Conservation (phyloP, 2,113 vertebrate species). For the Sapajus apella region DNA sequence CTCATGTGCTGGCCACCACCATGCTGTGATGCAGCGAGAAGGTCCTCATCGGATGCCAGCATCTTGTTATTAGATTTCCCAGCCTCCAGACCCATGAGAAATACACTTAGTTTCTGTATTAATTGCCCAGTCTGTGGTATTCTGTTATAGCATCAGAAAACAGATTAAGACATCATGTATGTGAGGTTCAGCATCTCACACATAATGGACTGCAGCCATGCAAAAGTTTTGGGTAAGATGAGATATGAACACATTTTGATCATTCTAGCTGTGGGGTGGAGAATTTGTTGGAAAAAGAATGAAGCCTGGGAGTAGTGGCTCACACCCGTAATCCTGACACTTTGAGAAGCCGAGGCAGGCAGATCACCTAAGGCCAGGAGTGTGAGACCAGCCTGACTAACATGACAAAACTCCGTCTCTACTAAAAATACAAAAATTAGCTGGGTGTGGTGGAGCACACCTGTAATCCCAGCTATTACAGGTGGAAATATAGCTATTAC, state of each 20-base stretch:
- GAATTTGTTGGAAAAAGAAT: not conserved
- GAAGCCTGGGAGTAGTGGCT: too few relatives aligned
- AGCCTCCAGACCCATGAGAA: not conserved
- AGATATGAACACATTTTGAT: not conserved
- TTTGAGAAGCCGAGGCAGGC: too few relatives aligned
- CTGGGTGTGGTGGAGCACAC: too few relatives aligned
- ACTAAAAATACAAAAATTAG: too few relatives aligned
- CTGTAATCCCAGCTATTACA: too few relatives aligned
- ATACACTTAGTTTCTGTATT: not conserved
- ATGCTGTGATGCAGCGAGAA: not conserved
- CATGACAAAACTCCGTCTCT: too few relatives aligned
- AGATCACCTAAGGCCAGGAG: too few relatives aligned
- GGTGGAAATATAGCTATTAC: too few relatives aligned
- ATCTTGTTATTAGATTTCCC: not conserved
- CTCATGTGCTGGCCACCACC: not conserved
- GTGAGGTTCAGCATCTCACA: fast-evolving
- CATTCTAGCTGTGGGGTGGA: not conserved
- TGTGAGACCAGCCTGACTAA: too few relatives aligned
- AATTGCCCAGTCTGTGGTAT: not conserved
- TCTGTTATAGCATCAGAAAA: not conserved
- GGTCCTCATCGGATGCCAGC: not conserved
- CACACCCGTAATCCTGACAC: too few relatives aligned
- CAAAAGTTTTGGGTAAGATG: not conserved
- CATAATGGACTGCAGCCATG: fast-evolving
- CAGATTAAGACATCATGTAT: not conserved